A percentile compares a stretch with the other conserved stretches of the same genome.
Evolutionary conservation across 1,140 invertebrate species (phyloP).

Genomic region (Listronotus oregonensis): DNA sequence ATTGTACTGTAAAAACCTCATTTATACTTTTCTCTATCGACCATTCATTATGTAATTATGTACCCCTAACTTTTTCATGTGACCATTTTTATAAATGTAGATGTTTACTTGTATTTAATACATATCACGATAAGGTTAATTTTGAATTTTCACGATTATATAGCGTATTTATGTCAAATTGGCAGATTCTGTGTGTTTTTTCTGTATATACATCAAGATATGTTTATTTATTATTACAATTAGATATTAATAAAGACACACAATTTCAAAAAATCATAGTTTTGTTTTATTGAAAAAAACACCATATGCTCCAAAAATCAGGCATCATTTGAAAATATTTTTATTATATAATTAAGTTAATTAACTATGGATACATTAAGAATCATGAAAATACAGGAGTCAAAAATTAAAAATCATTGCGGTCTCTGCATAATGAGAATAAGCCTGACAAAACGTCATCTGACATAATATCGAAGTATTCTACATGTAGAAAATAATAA

Average conservation of each 20-base stretch:
- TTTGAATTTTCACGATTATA: conserved; percentile 37
- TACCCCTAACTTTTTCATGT: conserved; percentile 35
- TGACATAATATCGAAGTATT: too few species aligned
- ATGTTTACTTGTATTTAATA: conserved; percentile 43
- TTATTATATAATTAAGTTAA: too few species aligned
- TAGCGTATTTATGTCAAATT: conserved; percentile 26
- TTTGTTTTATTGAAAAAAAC: background rate
- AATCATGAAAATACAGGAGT: too few species aligned
- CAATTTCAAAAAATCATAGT: background rate
- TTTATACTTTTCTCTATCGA: conserved; percentile 10
- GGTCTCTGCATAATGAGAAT: too few species aligned
- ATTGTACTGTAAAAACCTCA: background rate
- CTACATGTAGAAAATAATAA: too few species aligned
- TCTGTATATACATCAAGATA: conserved; percentile 43
- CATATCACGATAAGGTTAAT: conserved; percentile 43
- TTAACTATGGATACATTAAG: too few species aligned
- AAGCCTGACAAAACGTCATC: too few species aligned
- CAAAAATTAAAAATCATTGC: too few species aligned
- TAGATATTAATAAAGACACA: conserved; percentile 24
- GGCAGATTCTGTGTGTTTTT: conserved; percentile 38
- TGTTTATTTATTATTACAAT: conserved; percentile 46
- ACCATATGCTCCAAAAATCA: too few species aligned
- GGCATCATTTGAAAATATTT: too few species aligned
- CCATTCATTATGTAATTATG: conserved; percentile 4
- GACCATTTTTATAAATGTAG: conserved; percentile 43